These are phyloP conservation scores for Eubucco bourcierii DNA, from an alignment of 2,113 vertebrate genomes.

Conservation along the genomic window DNA sequence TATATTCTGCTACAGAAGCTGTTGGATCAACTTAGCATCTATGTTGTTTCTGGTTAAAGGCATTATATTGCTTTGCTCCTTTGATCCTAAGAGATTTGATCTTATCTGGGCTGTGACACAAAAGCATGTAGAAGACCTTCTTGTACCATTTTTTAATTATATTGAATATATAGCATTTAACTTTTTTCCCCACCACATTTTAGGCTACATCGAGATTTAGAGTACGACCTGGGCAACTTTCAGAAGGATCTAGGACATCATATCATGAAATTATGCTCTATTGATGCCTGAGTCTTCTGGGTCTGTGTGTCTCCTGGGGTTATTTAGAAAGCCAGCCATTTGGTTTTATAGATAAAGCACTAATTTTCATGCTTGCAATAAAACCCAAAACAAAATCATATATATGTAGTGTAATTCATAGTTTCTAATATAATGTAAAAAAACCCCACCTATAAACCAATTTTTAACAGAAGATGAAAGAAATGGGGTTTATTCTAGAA, in stretches of 20 bases:
- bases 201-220: background rate
- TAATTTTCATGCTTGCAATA: background rate
- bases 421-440: background rate
- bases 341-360: background rate
- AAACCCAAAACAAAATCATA: background rate
- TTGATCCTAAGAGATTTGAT: conserved; percentile 15
- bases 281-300: background rate
- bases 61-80: background rate
- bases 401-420: background rate
- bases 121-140: background rate
- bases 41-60: background rate
- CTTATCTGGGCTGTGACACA: background rate
- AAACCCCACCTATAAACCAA: background rate
- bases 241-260: background rate
- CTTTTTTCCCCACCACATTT: background rate
- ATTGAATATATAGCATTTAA: background rate
- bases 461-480: background rate
- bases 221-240: background rate
- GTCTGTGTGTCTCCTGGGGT: background rate
- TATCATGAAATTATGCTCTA: background rate
- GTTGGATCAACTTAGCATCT: background rate
- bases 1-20: background rate
- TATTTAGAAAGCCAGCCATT: background rate
- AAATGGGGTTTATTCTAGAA: background rate
- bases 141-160: background rate